Percentiles rank a stretch among this genome's conserved stretches.
Evolutionary conservation across 2,113 vertebrate genomes (phyloP).

Genomic region (Turdus rufiventris): DNA sequence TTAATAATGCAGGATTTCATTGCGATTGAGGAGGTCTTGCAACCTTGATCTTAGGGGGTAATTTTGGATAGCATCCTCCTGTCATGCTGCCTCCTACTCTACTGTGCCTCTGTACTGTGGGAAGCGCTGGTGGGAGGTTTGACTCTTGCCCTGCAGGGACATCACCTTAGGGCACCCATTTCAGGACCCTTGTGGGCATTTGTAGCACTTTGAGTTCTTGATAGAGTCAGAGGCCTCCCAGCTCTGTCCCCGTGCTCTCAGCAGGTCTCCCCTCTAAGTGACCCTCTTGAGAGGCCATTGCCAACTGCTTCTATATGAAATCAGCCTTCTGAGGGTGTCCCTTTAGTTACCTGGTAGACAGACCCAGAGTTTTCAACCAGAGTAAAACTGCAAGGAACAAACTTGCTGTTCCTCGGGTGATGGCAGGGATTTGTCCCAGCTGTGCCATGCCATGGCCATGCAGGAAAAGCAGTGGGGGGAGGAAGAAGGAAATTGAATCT

Average conservation of each 20-base stretch:
- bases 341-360: not conserved
- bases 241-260: rapidly evolving
- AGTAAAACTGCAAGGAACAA: not conserved
- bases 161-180: not conserved
- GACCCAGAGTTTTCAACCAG: not conserved
- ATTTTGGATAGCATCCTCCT: not conserved
- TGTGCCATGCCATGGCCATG: rapidly evolving
- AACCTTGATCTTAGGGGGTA: not conserved
- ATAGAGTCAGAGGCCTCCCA: not conserved
- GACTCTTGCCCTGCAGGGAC: not conserved
- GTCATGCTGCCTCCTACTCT: not conserved
- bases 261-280: not conserved
- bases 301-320: not conserved
- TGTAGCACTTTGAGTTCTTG: not conserved
- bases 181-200: rapidly evolving
- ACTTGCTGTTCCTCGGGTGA: not conserved
- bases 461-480: not conserved
- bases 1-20: not conserved
- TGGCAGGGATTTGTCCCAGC: not conserved
- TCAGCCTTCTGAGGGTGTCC: not conserved
- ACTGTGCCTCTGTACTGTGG: not conserved
- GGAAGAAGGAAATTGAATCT: not conserved
- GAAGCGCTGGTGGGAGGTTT: not conserved
- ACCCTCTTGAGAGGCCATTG: not conserved
- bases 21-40: not conserved